A percentile compares a stretch with the other conserved stretches of the same genome.
Evolutionary conservation across 1,140 invertebrate genomes (phyloP).

Genomic region (Whitmania pigra): DNA sequence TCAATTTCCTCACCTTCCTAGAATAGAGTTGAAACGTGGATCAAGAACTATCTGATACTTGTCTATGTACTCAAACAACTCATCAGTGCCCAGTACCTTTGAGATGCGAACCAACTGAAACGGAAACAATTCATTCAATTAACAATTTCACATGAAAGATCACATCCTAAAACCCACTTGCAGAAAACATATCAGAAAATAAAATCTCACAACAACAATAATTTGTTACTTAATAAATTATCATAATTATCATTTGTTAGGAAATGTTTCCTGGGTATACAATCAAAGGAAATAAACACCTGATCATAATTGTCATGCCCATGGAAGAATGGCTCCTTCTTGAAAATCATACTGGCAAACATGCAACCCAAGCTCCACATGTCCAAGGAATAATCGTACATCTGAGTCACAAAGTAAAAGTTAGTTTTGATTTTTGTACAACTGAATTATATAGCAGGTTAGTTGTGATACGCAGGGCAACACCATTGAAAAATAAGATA

Average conservation of each 20-base stretch:
- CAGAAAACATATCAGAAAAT: too few species aligned
- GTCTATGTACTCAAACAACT: conserved; percentile 96
- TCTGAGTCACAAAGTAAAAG: conserved; percentile 47
- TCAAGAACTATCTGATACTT: conserved; percentile 99
- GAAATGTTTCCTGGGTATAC: not conserved
- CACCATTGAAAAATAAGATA: not conserved
- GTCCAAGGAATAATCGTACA: conserved; percentile 93
- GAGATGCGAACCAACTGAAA: conserved; percentile 82
- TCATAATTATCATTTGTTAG: not conserved
- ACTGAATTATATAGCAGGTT: too few species aligned
- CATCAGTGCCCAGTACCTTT: conserved; percentile 97
- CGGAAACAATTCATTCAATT: conserved; percentile 3
- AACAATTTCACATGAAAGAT: not conserved
- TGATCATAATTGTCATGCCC: conserved; percentile 99
- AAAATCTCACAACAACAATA: too few species aligned
- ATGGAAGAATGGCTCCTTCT: conserved; percentile 99
- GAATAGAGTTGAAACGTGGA: conserved; percentile 92
- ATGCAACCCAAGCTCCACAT: conserved; percentile 99
- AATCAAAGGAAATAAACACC: conserved; percentile 32
- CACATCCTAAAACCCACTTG: too few species aligned
- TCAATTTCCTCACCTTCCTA: conserved; percentile 59
- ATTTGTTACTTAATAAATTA: not conserved
- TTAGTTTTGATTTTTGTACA: not conserved
- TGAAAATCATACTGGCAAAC: conserved; percentile 99
- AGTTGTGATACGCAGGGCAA: not conserved